These are phyloP conservation scores for Punctoribates punctum DNA, from an alignment of 2,888 invertebrate species.

Conservation along the genomic window DNA sequence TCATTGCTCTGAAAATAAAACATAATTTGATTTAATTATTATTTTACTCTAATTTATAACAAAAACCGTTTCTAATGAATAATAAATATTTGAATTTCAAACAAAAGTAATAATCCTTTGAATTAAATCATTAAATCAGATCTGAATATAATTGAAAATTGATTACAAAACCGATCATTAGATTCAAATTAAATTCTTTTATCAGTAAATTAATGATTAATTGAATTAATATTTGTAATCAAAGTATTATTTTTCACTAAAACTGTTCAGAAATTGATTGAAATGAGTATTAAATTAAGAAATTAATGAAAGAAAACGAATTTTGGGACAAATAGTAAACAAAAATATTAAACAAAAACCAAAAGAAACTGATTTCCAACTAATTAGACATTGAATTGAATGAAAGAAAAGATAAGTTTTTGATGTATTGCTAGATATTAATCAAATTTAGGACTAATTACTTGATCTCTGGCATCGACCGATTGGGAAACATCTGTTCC, in stretches of 20 bases:
- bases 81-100: not conserved
- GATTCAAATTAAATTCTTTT: too few relatives aligned
- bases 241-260: not conserved
- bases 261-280: not conserved
- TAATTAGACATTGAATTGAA: not conserved
- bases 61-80: not conserved
- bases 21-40: not conserved
- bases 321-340: not conserved
- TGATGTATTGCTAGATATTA: not conserved
- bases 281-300: not conserved
- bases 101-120: not conserved
- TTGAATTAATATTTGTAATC: too few relatives aligned
- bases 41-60: not conserved
- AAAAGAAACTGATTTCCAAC: not conserved
- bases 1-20: conserved; percentile 13
- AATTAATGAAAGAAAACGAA: not conserved
- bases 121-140: too few relatives aligned
- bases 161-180: too few relatives aligned
- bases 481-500: not conserved
- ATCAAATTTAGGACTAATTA: not conserved
- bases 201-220: too few relatives aligned
- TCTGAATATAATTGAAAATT: too few relatives aligned
- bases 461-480: conserved; percentile 23
- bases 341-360: not conserved
- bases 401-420: not conserved